These are phyloP conservation scores for Myripristis murdjan DNA, from an alignment of 2,797 vertebrate species.

Conservation along the genomic window DNA sequence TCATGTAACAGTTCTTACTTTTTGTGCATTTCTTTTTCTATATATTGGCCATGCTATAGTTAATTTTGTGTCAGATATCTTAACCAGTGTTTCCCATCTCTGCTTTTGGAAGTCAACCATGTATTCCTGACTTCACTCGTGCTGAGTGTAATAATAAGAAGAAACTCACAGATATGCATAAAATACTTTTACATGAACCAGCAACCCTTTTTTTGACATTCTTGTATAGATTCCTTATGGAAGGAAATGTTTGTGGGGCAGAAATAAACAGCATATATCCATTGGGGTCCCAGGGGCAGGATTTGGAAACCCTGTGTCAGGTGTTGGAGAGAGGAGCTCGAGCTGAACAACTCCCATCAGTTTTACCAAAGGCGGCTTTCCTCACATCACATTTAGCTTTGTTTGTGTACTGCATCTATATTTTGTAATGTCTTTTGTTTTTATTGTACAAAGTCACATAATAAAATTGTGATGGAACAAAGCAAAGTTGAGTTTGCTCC, in stretches of 20 bases:
- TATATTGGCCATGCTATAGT: constrained; percentile 87
- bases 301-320: constrained; percentile 27
- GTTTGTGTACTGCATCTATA: constrained; percentile 91
- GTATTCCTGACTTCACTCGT: constrained; percentile 56
- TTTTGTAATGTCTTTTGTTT: constrained; percentile 77
- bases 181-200: constrained; percentile 17
- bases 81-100: constrained; percentile 23
- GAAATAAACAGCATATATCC: background rate
- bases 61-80: constrained; percentile 30
- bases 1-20: constrained; percentile 86
- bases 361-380: constrained; percentile 53
- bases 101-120: constrained; percentile 31
- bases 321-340: constrained; percentile 21
- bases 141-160: constrained; percentile 58
- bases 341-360: constrained; percentile 67
- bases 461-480: constrained; percentile 83
- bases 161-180: constrained; percentile 17
- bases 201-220: constrained; percentile 10
- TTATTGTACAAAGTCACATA: constrained; percentile 85
- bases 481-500: background rate
- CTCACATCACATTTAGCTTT: constrained; percentile 89
- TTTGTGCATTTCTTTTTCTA: constrained; percentile 73
- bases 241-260: background rate
- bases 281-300: constrained; percentile 17
- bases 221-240: constrained; percentile 19